Evolutionary conservation across 92 coral and sea anemone species (phyloP).

Genomic region (Parazoanthus atlanticus): DNA sequence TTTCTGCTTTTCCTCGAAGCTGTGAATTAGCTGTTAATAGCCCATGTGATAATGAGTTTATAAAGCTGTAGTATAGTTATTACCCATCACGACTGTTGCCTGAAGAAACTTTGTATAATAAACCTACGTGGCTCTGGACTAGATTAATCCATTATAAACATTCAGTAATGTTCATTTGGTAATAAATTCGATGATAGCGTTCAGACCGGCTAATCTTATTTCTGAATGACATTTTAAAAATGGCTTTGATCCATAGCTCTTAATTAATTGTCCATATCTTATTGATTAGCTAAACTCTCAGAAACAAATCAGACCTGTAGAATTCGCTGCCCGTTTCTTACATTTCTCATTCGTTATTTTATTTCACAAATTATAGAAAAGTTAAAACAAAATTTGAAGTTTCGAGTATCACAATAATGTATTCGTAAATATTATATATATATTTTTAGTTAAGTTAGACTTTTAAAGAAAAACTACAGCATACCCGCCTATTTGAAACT

Average conservation of each 20-base stretch:
- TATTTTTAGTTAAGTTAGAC: too few relatives aligned
- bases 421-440: neutral
- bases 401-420: neutral
- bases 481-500: too few relatives aligned
- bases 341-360: neutral
- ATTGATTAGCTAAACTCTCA: neutral
- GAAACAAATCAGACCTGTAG: neutral
- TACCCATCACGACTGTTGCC: neutral
- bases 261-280: neutral
- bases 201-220: neutral
- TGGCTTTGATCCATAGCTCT: neutral
- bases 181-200: neutral
- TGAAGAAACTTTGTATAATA: neutral
- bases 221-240: neutral
- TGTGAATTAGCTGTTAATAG: slow-evolving; percentile 37
- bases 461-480: too few relatives aligned
- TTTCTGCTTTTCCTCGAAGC: slow-evolving; percentile 1
- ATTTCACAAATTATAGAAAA: too few relatives aligned
- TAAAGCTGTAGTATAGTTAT: neutral
- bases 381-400: neutral
- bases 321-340: neutral
- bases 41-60: neutral
- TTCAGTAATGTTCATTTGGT: neutral
- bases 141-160: neutral
- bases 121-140: neutral